phyloP scores from a whole-genome alignment of 2,113 vertebrate genomes.

The Ariopsis seemanni region DNA sequence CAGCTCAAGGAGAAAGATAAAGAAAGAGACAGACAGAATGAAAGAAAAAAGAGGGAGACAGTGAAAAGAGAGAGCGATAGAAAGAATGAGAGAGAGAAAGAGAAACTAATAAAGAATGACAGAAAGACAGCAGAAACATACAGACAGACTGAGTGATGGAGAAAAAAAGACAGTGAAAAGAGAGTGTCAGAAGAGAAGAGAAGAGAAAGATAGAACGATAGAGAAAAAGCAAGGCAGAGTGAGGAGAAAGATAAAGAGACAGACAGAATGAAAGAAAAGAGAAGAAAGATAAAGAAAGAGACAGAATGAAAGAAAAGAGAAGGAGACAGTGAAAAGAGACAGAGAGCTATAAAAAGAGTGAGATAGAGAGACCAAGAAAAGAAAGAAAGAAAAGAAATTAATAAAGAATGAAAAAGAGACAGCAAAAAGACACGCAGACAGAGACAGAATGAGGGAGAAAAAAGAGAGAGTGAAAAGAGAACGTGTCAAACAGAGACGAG shows the following conservation, averaged over 20 bases:
- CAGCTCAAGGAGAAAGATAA: neutral
- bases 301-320: neutral
- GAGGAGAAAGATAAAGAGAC: neutral
- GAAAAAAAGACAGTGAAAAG: neutral
- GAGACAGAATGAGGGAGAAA: neutral
- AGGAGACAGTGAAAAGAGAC: neutral
- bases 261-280: neutral
- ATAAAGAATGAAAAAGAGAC: neutral
- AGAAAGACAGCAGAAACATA: neutral
- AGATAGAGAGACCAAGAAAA: neutral
- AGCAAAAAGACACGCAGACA: neutral
- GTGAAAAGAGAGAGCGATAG: neutral
- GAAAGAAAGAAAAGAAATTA: neutral
- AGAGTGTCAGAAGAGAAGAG: neutral
- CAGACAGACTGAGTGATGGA: neutral
- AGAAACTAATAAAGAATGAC: neutral
- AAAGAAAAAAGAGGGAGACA: neutral
- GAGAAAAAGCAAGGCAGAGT: neutral
- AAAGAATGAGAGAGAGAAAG: neutral
- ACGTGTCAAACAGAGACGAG: neutral
- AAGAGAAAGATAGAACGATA: neutral
- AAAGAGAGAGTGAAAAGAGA: neutral
- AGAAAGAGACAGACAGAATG: neutral
- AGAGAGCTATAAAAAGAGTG: neutral
- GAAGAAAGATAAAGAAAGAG: neutral